A percentile compares a stretch with the other conserved stretches of the same genome.
Conservation (phyloP, 2,888 invertebrate genomes). For the Laspeyria flexula region DNA sequence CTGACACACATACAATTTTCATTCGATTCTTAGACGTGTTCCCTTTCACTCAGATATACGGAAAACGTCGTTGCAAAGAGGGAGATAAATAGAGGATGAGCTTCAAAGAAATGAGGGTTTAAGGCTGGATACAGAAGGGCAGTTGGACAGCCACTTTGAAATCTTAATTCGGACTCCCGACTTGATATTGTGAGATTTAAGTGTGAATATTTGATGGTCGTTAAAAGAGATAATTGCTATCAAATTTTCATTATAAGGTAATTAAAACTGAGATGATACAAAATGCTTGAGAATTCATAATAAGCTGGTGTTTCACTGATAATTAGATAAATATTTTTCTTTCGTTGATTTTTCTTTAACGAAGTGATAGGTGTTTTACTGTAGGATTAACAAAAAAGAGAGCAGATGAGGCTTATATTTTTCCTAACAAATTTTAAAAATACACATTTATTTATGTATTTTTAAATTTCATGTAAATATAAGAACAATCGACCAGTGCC, state of each 20-base stretch:
- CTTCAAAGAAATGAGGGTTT: slow-evolving; percentile 65
- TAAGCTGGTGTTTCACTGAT: background rate
- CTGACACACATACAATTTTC: slow-evolving; percentile 73
- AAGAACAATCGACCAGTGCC: no score
- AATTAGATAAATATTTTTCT: no score
- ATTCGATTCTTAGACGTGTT: slow-evolving; percentile 40
- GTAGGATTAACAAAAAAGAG: no score
- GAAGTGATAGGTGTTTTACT: no score
- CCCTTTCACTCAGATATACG: slow-evolving; percentile 22
- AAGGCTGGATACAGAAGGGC: slow-evolving; percentile 50
- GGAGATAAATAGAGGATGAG: slow-evolving; percentile 47
- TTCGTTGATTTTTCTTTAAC: no score
- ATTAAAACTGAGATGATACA: slow-evolving; percentile 22
- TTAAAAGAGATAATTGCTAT: slow-evolving; percentile 31
- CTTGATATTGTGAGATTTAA: slow-evolving; percentile 51
- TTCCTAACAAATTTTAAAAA: no score
- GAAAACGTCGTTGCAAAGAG: slow-evolving; percentile 21
- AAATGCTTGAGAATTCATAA: background rate
- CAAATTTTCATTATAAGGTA: slow-evolving; percentile 31
- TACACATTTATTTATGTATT: no score
- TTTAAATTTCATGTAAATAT: no score
- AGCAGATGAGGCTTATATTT: no score
- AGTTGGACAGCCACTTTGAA: slow-evolving; percentile 65
- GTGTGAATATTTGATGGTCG: slow-evolving; percentile 37
- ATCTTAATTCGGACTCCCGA: slow-evolving; percentile 56